Evolutionary conservation across 2,888 invertebrate species (phyloP), one percentile per base, ranked within the genome.

Genomic region (Mythimna impura): DNA sequence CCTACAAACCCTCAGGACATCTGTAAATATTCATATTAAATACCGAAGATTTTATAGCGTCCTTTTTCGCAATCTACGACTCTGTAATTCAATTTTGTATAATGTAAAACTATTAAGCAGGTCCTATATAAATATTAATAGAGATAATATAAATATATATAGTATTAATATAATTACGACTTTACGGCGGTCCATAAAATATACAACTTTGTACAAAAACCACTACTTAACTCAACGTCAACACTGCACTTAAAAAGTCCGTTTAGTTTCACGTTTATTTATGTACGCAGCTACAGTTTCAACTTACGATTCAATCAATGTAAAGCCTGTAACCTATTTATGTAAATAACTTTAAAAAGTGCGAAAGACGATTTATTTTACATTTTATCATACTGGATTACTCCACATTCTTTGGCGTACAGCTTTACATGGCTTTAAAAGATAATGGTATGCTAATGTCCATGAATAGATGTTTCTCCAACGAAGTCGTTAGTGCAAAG

Each of bases 401-500:
- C 89, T 85, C 87, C 79, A 90, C 91, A 91, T 92, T 92, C 91
- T 90, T 90, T 80, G 74, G 87, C 88, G 88, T 90, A 87, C 84
- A 84, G 81, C 86, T 90, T 89, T 89, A 93, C 90, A 92, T 77
- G 91, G 86, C 88, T 91, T 91, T 91, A 89, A 88, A 88, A 90
- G 88, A 89, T 92, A 93, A 93, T 93, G 88, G 86, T 90, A 93
- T 92, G 92, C 87, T 92, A 93, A 94, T 91, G 90, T 83, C 80
- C 81, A 73, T 82, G 88, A 89, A 91, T 89, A 89, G 89, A 89
- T 82, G 88, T 85, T 87, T 84, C 81, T 86, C 78, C 82, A 84
- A 81, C 76, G 82, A 85, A 84, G 88, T 86, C 87, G 87, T 87
- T 87, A 87, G 83, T 87, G 80, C 78, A 80, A 89, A 90, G 87